Evolutionary conservation across 2,888 invertebrate genomes (phyloP).

Genomic region (Steinernema carpocapsae): DNA sequence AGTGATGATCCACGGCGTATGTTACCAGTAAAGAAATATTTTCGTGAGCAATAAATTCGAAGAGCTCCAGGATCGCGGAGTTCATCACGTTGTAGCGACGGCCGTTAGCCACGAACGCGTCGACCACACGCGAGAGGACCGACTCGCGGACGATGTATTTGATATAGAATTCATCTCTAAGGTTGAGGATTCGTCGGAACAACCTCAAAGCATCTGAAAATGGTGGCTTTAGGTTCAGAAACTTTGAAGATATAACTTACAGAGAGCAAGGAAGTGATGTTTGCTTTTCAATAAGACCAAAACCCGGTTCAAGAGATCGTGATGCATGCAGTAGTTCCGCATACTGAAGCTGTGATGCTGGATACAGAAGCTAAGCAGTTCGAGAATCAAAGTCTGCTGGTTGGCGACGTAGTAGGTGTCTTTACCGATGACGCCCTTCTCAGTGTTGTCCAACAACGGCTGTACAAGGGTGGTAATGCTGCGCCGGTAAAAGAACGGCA

Average conservation of each 20-base stretch:
- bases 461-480: slow-evolving; percentile 95
- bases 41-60: slow-evolving; percentile 76
- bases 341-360: slow-evolving; percentile 91
- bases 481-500: slow-evolving; percentile 97
- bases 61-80: slow-evolving; percentile 97
- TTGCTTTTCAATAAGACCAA: slow-evolving; percentile 75
- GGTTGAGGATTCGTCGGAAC: slow-evolving; percentile 92
- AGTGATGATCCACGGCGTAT: slow-evolving; percentile 94
- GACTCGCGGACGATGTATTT: slow-evolving; percentile 91
- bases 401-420: slow-evolving; percentile 94
- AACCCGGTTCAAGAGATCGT: slow-evolving; percentile 91
- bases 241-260: slow-evolving; percentile 70
- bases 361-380: slow-evolving; percentile 94
- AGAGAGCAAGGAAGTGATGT: slow-evolving; percentile 83
- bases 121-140: slow-evolving; percentile 91
- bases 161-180: slow-evolving; percentile 98
- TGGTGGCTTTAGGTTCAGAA: neutral
- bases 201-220: slow-evolving; percentile 85
- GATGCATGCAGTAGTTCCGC: slow-evolving; percentile 94
- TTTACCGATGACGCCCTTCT: slow-evolving; percentile 50
- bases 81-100: slow-evolving; percentile 97
- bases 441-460: slow-evolving; percentile 89
- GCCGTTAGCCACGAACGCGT: slow-evolving; percentile 93
- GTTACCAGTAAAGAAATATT: slow-evolving; percentile 74
- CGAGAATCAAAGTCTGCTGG: slow-evolving; percentile 88